Conservation (phyloP, 2,797 vertebrate species). For the Urosaurus nigricauda region DNA sequence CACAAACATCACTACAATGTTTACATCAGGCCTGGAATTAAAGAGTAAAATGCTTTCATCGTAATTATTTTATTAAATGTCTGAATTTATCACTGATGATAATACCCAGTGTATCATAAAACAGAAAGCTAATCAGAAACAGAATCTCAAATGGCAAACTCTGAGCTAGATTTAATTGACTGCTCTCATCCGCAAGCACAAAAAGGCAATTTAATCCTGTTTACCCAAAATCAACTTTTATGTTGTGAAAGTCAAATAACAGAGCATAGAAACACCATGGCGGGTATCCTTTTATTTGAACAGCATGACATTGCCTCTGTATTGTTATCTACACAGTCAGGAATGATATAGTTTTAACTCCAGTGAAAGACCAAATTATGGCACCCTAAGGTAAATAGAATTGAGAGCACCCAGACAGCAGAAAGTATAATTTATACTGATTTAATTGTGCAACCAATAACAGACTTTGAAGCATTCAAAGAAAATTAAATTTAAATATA, state of each 20-base stretch:
- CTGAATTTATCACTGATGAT: constrained; percentile 33
- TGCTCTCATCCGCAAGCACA: constrained; percentile 29
- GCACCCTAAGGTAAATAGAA: constrained; percentile 61
- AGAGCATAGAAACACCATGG: constrained; percentile 42
- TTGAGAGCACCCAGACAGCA: constrained; percentile 34
- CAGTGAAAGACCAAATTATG: constrained; percentile 61
- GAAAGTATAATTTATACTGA: constrained; percentile 52
- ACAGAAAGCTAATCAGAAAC: constrained; percentile 26
- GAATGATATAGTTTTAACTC: constrained; percentile 59
- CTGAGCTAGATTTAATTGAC: constrained; percentile 34
- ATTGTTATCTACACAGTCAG: constrained; percentile 61
- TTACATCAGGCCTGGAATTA: not conserved
- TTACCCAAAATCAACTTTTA: constrained; percentile 50
- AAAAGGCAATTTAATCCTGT: constrained; percentile 52
- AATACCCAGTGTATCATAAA: not conserved
- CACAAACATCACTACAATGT: not conserved
- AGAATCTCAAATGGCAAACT: constrained; percentile 10
- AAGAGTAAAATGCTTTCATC: not conserved
- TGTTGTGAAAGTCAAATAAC: constrained; percentile 55
- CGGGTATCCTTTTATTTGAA: constrained; percentile 62
- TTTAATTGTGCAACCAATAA: constrained; percentile 58
- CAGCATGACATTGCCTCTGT: constrained; percentile 45
- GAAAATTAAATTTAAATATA: constrained; percentile 45
- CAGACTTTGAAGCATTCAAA: constrained; percentile 23
- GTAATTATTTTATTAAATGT: not conserved